phyloP scores from a whole-genome alignment of 1,140 invertebrate species.

The Papilio glaucus region DNA sequence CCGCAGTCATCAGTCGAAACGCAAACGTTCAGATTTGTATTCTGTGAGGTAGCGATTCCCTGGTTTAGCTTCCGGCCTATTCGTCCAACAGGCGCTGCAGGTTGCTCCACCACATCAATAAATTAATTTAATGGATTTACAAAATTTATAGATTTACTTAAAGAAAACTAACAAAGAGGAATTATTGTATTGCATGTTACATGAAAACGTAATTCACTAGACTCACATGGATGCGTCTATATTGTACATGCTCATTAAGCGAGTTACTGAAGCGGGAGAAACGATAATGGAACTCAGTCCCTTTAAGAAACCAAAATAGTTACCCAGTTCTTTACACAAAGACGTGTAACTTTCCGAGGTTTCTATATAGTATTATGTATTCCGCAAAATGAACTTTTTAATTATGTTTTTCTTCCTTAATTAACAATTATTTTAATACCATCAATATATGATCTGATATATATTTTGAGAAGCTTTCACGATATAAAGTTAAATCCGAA shows the following conservation, averaged over 20 bases:
- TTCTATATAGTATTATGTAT: slow-evolving; percentile 33
- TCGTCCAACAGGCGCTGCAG: no score
- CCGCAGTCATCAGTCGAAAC: no score
- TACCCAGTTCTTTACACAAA: slow-evolving; percentile 39
- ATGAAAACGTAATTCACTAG: slow-evolving; percentile 6
- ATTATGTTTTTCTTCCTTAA: slow-evolving; percentile 17
- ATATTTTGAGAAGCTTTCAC: background rate
- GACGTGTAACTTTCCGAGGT: slow-evolving; percentile 33
- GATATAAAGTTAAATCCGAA: background rate
- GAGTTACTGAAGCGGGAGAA: slow-evolving; percentile 44
- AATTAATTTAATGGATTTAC: slow-evolving; percentile 42
- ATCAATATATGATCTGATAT: no score
- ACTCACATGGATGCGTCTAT: slow-evolving; percentile 33
- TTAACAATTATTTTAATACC: no score
- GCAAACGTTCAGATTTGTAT: no score
- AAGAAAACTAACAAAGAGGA: background rate
- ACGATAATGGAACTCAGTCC: slow-evolving; percentile 42
- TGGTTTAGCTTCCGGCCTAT: no score
- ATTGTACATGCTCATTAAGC: slow-evolving; percentile 44
- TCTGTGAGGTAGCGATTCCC: no score
- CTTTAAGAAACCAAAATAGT: slow-evolving; percentile 44
- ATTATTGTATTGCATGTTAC: slow-evolving; percentile 12
- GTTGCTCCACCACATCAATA: no score
- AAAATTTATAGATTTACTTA: background rate
- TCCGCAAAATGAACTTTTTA: slow-evolving; percentile 23